phyloP scores from a whole-genome alignment of 2,113 vertebrate genomes.

The Leiothrix lutea region DNA sequence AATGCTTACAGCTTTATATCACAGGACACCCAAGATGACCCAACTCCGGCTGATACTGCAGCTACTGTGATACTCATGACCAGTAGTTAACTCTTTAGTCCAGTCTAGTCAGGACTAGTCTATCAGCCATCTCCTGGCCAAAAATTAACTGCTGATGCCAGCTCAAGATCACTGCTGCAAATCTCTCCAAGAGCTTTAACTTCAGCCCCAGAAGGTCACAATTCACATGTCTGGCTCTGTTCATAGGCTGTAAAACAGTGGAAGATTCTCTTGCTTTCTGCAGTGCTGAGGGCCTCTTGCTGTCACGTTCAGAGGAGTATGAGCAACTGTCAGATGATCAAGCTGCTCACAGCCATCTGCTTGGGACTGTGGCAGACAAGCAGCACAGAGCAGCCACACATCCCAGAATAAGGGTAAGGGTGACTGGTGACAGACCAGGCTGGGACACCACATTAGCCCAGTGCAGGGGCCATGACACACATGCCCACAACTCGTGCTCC shows the following conservation, averaged over 20 bases:
- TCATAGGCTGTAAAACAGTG: neutral
- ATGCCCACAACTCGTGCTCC: neutral
- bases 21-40: neutral
- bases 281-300: neutral
- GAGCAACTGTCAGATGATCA: neutral
- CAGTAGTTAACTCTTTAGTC: neutral
- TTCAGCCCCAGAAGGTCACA: neutral
- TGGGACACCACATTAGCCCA: neutral
- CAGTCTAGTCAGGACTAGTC: neutral
- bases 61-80: neutral
- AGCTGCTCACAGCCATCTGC: neutral
- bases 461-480: neutral
- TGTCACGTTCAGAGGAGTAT: accelerated
- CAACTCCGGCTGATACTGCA: neutral
- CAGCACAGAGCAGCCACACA: neutral
- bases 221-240: accelerated
- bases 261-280: neutral
- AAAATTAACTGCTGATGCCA: neutral
- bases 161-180: neutral
- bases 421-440: neutral
- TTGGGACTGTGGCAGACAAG: neutral
- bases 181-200: neutral
- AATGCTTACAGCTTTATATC: neutral
- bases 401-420: neutral
- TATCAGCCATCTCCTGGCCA: neutral